A percentile compares a stretch with the other conserved stretches of the same genome.
Conservation (phyloP, 1,140 invertebrate genomes). For the Drosophila yakuba region DNA sequence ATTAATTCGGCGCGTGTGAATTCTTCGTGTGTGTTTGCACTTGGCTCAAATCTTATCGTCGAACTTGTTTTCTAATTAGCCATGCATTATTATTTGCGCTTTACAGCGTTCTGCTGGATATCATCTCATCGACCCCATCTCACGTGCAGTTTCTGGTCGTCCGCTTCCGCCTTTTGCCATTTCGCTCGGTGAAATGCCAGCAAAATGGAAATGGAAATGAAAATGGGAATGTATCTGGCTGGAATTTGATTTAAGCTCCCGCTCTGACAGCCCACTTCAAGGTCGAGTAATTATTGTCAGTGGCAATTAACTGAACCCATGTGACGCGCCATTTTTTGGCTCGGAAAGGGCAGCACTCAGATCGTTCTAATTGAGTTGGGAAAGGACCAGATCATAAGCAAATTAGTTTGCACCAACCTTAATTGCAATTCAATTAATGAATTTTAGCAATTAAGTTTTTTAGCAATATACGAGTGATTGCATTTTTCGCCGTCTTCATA, state of each 20-base stretch:
- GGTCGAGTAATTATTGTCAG: slow-evolving; percentile 58
- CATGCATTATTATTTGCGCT: slow-evolving; percentile 38
- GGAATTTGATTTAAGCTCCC: slow-evolving; percentile 57
- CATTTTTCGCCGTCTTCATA: neutral
- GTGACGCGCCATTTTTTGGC: slow-evolving; percentile 25
- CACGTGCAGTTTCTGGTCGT: slow-evolving; percentile 33
- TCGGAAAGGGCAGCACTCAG: slow-evolving; percentile 5
- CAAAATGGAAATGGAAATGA: slow-evolving; percentile 24
- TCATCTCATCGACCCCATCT: slow-evolving; percentile 8
- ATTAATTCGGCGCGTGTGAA: slow-evolving; percentile 38
- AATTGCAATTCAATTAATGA: neutral
- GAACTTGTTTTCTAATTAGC: slow-evolving; percentile 51
- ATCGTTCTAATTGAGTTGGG: slow-evolving; percentile 16
- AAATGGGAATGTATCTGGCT: slow-evolving; percentile 47
- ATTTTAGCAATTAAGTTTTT: neutral
- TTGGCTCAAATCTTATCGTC: slow-evolving; percentile 44
- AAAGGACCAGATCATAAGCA: neutral
- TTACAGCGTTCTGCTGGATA: slow-evolving; percentile 1
- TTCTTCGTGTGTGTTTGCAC: slow-evolving; percentile 36
- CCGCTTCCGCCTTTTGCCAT: slow-evolving; percentile 53
- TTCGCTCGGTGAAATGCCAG: slow-evolving; percentile 12
- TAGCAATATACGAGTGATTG: neutral
- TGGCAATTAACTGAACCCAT: slow-evolving; percentile 48
- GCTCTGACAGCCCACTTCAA: slow-evolving; percentile 55
- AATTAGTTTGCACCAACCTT: slow-evolving; percentile 5